Evolutionary conservation across 2,113 vertebrate species (phyloP), one percentile per base, ranked within the genome.

Genomic region (Nymphicus hollandicus): DNA sequence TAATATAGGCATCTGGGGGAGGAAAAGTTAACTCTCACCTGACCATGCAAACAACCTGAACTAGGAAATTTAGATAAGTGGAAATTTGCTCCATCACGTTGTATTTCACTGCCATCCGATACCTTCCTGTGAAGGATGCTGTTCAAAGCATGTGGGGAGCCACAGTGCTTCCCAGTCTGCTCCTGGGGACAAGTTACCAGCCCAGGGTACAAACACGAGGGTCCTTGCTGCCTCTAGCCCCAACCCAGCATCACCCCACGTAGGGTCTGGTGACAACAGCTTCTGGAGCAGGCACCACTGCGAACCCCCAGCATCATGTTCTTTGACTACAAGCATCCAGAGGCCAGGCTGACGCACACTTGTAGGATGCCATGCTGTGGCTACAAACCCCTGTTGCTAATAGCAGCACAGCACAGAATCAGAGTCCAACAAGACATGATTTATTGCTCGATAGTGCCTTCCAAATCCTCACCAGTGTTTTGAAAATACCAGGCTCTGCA

Each of bases 21-120:
- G 41, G 70, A 64, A 56, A 92, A 52, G 13, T 95, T 92, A 85
- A 87, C n/a, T 65, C 52, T 68, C 17, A 69, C 28, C n/a, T 88
- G 47, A 46, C n/a, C 89, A 39, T 33, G 52, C 49, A 92, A 72
- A 25, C 11, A 94, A 52, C 6, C 4, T 8, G 55, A 44, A 65
- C 11, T 10, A 81, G 33, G 65, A 69, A 77, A 50, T 49, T 19
- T 69, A 65, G 27, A 49, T 28, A 55, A 66, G 25, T n/a, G n/a
- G 28, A 16, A 52, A 46, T 60, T 81, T 60, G n/a, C 23, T 66
- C 15, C 25, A 14, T 17, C 64, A 15, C 76, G 72, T 63, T 35
- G 7, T 39, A 19, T 82, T 64, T 79, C 44, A 11, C 44, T 68
- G 47, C 18, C 41, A 61, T 44, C 65, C 0, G 1, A 27, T 22